Base-by-base conservation (phyloP, 2,888 invertebrate species). In the Macrosiphum euphorbiae region DNA sequence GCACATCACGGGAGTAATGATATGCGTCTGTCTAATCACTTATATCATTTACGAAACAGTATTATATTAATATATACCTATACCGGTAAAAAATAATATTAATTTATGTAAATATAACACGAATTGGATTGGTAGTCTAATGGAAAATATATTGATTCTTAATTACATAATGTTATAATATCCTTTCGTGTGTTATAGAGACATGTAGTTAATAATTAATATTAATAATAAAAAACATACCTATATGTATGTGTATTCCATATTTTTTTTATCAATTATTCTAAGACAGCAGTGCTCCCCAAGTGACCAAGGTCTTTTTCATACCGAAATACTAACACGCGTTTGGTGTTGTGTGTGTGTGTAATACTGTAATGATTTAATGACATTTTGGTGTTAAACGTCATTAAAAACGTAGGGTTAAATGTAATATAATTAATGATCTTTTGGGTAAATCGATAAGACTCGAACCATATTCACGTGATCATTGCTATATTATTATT, bases 381-480 rank as follows among this genome's bases (percentile, higher is more conserved):
- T 84, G 90, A 91, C 90, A 55, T 84, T 91, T 91, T 3, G 47
- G 35, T 41, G 41, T 84, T 91, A 52, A 91, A 41, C 84, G 41
- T 91, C 67, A 50, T 84, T 41, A 10, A 4, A 28, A 84, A 35
- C 16, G 28, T 90, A 50, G 50, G 47, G 87, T 87, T 28, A 50
- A 20, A 24, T 26, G 35, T 13, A 41, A 24, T 55, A 55, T 88
- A n/a, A 88, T 55, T 88, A 88, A 88, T 88, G 88, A 88, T 26
- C 26, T 88, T 41, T 88, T 88, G 13, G 1, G 20, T 87, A n/a
- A 20, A 55, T 55, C 41, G 88, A 88, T 58, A 47, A 50, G 20
- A 28, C 8, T 50, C 11, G 61, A 61, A 89, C 41, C 44, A n/a
- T 44, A 61, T 90, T 3, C 35, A n/a, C 24, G 35, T 67, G 24